Evolutionary conservation across 2,797 vertebrate species (phyloP).

Genomic region (Rhinophrynus dorsalis): DNA sequence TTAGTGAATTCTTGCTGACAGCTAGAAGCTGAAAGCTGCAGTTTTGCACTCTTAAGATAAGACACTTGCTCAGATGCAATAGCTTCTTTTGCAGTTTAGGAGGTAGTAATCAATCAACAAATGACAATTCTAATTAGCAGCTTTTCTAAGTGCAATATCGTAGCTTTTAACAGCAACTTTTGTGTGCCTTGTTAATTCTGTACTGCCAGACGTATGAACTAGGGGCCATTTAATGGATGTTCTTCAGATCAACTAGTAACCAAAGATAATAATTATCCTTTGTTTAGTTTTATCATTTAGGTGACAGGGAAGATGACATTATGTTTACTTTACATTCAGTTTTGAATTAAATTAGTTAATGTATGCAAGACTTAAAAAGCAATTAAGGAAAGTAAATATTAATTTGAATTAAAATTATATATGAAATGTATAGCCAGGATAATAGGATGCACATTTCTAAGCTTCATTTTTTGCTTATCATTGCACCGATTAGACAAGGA

Average conservation of each 20-base stretch:
- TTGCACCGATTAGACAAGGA: too few species aligned
- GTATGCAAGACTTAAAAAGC: too few species aligned
- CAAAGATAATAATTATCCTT: slow-evolving; percentile 52
- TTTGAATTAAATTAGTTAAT: too few species aligned
- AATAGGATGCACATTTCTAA: too few species aligned
- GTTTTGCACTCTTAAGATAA: slow-evolving; percentile 64
- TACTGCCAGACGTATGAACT: slow-evolving; percentile 40
- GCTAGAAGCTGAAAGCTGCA: slow-evolving; percentile 54
- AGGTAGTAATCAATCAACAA: slow-evolving; percentile 67
- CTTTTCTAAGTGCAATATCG: slow-evolving; percentile 57
- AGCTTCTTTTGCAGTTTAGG: slow-evolving; percentile 57
- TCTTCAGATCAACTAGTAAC: slow-evolving; percentile 57
- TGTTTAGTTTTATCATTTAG: slow-evolving; percentile 48
- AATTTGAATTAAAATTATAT: too few species aligned
- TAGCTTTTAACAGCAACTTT: slow-evolving; percentile 58
- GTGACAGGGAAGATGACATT: not conserved
- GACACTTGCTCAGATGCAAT: slow-evolving; percentile 59
- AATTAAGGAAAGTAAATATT: too few species aligned
- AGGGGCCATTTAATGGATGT: slow-evolving; percentile 45
- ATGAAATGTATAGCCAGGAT: too few species aligned
- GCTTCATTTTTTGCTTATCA: too few species aligned
- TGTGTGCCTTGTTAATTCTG: slow-evolving; percentile 57
- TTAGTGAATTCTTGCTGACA: slow-evolving; percentile 64
- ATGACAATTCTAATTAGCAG: slow-evolving; percentile 73
- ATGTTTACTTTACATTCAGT: not conserved